Evolutionary conservation across 2,888 invertebrate species (phyloP).

Genomic region (Heterodera filipjevi): DNA sequence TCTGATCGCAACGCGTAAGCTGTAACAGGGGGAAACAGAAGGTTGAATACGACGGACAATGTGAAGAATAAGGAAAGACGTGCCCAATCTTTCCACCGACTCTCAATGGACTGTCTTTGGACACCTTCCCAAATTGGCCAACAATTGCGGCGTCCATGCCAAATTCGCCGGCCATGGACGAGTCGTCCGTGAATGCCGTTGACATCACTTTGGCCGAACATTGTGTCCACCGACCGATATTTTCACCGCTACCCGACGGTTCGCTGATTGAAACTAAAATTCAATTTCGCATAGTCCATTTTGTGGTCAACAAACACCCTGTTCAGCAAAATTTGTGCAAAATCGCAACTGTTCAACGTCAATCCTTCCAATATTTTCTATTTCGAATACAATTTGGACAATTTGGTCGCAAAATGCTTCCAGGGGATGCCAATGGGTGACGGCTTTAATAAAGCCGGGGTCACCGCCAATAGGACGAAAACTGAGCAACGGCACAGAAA

Average conservation of each 20-base stretch:
- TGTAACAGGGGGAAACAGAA: background rate
- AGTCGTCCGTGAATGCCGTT: background rate
- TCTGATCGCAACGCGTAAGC: background rate
- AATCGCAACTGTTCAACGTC: background rate
- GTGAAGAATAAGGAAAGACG: background rate
- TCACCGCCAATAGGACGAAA: slow-evolving; percentile 1
- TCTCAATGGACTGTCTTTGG: background rate
- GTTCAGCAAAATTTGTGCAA: slow-evolving; percentile 19
- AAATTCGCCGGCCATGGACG: background rate
- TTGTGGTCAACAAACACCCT: background rate
- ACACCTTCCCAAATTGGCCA: background rate
- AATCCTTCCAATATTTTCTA: slow-evolving; percentile 12
- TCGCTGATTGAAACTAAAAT: slow-evolving; percentile 4
- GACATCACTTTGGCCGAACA: background rate
- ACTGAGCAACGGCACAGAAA: slow-evolving; percentile 10
- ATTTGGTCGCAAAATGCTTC: slow-evolving; percentile 22
- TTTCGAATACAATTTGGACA: slow-evolving; percentile 19
- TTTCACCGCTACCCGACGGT: background rate
- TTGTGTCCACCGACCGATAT: background rate
- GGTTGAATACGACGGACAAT: background rate
- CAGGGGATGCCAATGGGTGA: background rate
- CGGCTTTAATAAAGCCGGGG: background rate
- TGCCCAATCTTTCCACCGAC: background rate
- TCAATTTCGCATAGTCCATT: background rate
- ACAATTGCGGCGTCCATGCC: background rate